Conservation (phyloP, 2,888 invertebrate genomes). For the Leptodirus hochenwartii region DNA sequence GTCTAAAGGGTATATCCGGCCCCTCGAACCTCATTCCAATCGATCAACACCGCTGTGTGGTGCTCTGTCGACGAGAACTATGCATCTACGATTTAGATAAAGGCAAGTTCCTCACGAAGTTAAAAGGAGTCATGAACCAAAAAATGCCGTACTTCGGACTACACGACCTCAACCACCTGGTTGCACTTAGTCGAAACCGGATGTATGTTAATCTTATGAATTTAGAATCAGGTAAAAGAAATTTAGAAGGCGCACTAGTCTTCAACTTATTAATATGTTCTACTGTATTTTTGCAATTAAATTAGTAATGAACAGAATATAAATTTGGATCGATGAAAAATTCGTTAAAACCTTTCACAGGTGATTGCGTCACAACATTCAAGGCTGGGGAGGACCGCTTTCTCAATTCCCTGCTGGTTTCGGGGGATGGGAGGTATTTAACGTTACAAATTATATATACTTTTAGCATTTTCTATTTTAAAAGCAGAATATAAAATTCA, state of each 20-base stretch:
- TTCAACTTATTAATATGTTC: constrained; percentile 3
- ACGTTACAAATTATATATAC: too few species aligned
- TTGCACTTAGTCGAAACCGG: constrained; percentile 66
- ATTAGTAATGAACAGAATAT: too few species aligned
- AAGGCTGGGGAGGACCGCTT: constrained; percentile 84
- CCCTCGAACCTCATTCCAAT: constrained; percentile 65
- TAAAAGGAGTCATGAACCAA: constrained; percentile 82
- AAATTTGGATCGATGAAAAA: too few species aligned
- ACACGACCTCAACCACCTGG: constrained; percentile 61
- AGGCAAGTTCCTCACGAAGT: constrained; percentile 49
- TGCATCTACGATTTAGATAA: constrained; percentile 62
- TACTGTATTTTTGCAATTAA: constrained; percentile 1
- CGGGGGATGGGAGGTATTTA: constrained; percentile 63
- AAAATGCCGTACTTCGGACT: constrained; percentile 82
- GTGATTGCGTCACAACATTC: constrained; percentile 70
- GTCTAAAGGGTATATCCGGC: constrained; percentile 52
- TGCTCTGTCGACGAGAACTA: constrained; percentile 65
- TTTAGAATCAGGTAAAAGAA: constrained; percentile 45
- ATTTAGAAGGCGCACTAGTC: too few species aligned
- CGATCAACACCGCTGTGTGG: constrained; percentile 56
- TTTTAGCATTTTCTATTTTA: constrained; percentile 3
- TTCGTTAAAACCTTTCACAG: constrained; percentile 26
- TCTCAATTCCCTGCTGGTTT: constrained; percentile 70
- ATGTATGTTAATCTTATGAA: constrained; percentile 85
- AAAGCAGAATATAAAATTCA: constrained; percentile 2